Base-by-base conservation (phyloP, 2,113 vertebrate species). In the Pogona vitticeps region DNA sequence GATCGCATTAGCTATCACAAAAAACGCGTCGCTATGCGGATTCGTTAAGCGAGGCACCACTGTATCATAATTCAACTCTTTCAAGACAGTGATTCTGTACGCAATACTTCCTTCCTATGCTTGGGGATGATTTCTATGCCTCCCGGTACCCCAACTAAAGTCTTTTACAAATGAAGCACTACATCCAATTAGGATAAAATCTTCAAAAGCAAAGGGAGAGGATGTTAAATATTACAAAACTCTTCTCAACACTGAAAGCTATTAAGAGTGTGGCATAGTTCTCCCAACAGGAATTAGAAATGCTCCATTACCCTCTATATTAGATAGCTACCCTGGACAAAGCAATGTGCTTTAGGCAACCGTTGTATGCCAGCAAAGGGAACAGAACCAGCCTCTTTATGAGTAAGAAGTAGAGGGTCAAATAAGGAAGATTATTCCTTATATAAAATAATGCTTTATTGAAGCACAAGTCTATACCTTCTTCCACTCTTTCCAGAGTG, bases 261-360 rank as follows among this genome's bases (percentile, higher is more conserved):
- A 80, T 26, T 87, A 65, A n/a, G 68, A 63, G 8, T 78, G 46
- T 84, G 82, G 3, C 67, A 90, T 2, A 0, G 56, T 7, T 56
- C 56, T 86, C 82, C 82, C 76, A 85, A 84, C 61, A 80, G 80
- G 63, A 76, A 87, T 87, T 67, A 87, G 79, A 73, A 87, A 80
- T 83, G 65, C 83, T 91, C 80, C 91, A 83, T 63, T 90, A 33
- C 36, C 88, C 92, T 52, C 36, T 87, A n/a, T 68, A 84, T 80
- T 91, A 91, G n/a, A 83, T 91, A 92, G 75, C 65, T 65, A 84
- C n/a, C 85, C 80, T 80, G 68, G 82, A 82, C 78, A 92, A 88
- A 90, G 46, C 71, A 91, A 12, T 59, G 85, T 58, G 46, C 91
- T 77, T 90, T 75, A 91, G 70, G 10, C 10, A 87, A 75, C 20